phyloP scores from a whole-genome alignment of 2,113 vertebrate species.

The Caranx ignobilis region DNA sequence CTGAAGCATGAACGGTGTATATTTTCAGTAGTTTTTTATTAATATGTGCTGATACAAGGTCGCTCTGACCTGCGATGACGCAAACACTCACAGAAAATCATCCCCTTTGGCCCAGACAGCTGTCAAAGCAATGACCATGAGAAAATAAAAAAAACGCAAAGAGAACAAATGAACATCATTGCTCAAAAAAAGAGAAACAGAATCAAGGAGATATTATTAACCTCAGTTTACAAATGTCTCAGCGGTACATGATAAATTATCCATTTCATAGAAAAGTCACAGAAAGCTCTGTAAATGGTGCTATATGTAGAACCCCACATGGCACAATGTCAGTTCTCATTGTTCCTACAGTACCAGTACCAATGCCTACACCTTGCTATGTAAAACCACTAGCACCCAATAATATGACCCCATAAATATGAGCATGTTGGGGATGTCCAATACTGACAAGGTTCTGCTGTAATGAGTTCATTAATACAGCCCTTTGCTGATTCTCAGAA shows the following conservation, averaged over 20 bases:
- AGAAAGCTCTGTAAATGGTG: conserved; percentile 62
- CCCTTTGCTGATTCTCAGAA: conserved; percentile 26
- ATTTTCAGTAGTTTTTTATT: conserved; percentile 80
- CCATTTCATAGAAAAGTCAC: conserved; percentile 54
- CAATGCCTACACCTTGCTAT: conserved; percentile 31
- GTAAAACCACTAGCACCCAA: conserved; percentile 46
- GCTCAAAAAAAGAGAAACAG: conserved; percentile 63
- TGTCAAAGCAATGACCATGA: conserved; percentile 76
- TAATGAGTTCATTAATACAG: conserved; percentile 39
- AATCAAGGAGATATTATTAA: conserved; percentile 58
- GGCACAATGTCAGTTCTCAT: conserved; percentile 48
- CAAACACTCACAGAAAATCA: conserved; percentile 79
- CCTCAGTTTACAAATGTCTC: conserved; percentile 62
- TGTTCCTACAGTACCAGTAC: neutral
- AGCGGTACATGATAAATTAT: conserved; percentile 62
- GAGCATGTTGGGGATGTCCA: conserved; percentile 47
- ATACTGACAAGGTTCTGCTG: conserved; percentile 66
- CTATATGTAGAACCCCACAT: conserved; percentile 39
- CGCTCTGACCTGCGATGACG: conserved; percentile 76
- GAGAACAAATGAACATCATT: conserved; percentile 59
- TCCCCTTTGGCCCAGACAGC: conserved; percentile 78
- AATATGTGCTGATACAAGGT: conserved; percentile 84
- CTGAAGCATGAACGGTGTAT: conserved; percentile 45
- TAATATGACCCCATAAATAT: conserved; percentile 20
- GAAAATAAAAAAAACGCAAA: conserved; percentile 48